Percentiles rank a stretch among this genome's conserved stretches.
Evolutionary conservation across 2,888 invertebrate species (phyloP).

Genomic region (Napeogenes sylphis): DNA sequence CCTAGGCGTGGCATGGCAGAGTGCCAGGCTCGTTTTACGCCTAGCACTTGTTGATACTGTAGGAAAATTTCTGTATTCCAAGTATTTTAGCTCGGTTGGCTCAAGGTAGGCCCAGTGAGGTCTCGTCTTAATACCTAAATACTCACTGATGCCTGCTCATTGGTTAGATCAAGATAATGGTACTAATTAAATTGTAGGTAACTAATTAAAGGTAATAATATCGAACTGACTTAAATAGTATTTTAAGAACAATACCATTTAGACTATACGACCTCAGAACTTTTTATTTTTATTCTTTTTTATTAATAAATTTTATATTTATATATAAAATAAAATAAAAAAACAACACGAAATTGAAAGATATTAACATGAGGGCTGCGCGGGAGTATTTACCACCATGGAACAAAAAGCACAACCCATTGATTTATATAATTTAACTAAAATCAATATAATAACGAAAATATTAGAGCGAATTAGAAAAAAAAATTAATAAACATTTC

Average conservation of each 20-base stretch:
- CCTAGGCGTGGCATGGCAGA: slow-evolving; percentile 75
- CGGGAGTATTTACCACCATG: no score
- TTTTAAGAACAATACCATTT: not conserved
- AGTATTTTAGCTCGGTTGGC: slow-evolving; percentile 20
- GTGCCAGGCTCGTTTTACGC: slow-evolving; percentile 69
- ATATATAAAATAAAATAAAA: no score
- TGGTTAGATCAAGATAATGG: not conserved
- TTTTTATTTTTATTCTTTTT: no score
- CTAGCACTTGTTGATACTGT: slow-evolving; percentile 64
- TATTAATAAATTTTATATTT: no score
- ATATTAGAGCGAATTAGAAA: no score
- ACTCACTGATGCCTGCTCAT: slow-evolving; percentile 1
- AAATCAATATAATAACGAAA: no score
- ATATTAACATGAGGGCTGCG: no score
- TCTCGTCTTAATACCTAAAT: slow-evolving; percentile 6
- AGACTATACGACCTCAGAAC: no score
- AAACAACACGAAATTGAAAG: no score
- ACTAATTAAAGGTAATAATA: not conserved
- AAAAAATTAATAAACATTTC: no score
- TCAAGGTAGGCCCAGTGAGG: slow-evolving; percentile 18
- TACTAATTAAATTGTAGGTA: not conserved
- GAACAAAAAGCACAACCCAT: no score
- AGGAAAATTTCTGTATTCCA: slow-evolving; percentile 37
- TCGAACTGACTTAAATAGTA: not conserved
- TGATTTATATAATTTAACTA: no score